phyloP scores from a whole-genome alignment of 2,113 vertebrate species.

The Epinephelus lanceolatus region DNA sequence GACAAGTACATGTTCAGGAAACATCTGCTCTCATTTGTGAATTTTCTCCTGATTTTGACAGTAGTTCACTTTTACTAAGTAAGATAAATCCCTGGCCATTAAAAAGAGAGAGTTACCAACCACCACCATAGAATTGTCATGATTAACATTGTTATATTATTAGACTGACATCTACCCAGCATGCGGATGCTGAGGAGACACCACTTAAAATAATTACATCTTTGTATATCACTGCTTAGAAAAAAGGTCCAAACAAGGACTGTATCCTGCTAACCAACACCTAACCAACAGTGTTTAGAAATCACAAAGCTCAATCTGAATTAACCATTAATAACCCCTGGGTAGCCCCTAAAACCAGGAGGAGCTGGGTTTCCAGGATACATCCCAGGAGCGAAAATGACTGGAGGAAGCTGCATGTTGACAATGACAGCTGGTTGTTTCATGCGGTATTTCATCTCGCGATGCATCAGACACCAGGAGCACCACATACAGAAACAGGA shows the following conservation, averaged over 20 bases:
- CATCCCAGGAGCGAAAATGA: neutral
- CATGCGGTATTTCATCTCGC: slow-evolving; percentile 52
- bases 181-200: neutral
- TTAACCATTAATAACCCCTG: too few relatives aligned
- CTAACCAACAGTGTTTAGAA: neutral
- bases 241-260: neutral
- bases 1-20: neutral
- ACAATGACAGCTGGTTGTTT: neutral
- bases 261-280: neutral
- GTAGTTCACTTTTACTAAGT: neutral
- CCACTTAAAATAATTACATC: neutral
- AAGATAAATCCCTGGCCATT: neutral
- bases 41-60: neutral
- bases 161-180: neutral
- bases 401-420: slow-evolving; percentile 51
- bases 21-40: neutral
- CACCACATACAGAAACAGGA: slow-evolving; percentile 66
- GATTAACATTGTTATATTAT: neutral
- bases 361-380: too few relatives aligned
- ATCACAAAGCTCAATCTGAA: too few relatives aligned
- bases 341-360: too few relatives aligned
- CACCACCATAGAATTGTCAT: neutral
- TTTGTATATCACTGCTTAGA: neutral
- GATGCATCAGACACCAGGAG: slow-evolving; percentile 70
- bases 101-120: neutral